Base-by-base conservation (phyloP, 1,140 invertebrate species). In the Forficula auricularia region DNA sequence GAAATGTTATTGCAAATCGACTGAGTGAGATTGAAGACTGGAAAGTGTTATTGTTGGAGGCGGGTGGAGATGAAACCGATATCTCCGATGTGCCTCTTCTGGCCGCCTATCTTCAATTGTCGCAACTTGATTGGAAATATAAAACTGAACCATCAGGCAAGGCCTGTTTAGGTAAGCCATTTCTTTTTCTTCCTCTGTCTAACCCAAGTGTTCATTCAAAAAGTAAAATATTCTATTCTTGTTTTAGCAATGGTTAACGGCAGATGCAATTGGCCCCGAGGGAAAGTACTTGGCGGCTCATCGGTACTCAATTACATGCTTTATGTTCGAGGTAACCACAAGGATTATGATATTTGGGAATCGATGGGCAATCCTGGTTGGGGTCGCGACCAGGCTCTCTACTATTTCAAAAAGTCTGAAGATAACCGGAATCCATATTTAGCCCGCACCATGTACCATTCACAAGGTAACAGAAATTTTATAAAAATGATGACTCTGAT, bases 221-320 rank as follows among this genome's bases (percentile, higher is more conserved):
- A 35, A 13, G 16, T 7, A 36, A 36, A 36, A 36, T 6, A 27
- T 6, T 6, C 22, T 27, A 6, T 27, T 27, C n/a, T n/a, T n/a
- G n/a, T 27, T 27, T 10, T 58, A 83, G 82, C 78, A 8, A 85
- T 85, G 81, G 73, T 77, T 48, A 72, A 74, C 10, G 68, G 75
- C 31, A 68, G 84, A 18, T 89, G 85, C 55, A 87, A 87, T 52
- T 89, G 85, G 84, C 84, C 88, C 0, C 60, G 84, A 20, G 85
- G 84, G 12, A 79, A 79, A 57, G 78, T 80, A 0, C 61, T 80
- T 7, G 85, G 84, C 1, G 85, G 85, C 1, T 81, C 74, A 1
- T 80, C 75, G 2, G 86, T 94, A 0, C 67, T 98, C 0, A 98
- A 98, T 59, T 96, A 95, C 54, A 98, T 98, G 94, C 67, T 96